phyloP scores from a whole-genome alignment of 2,888 invertebrate genomes.

The Drosophila paranaensis region DNA sequence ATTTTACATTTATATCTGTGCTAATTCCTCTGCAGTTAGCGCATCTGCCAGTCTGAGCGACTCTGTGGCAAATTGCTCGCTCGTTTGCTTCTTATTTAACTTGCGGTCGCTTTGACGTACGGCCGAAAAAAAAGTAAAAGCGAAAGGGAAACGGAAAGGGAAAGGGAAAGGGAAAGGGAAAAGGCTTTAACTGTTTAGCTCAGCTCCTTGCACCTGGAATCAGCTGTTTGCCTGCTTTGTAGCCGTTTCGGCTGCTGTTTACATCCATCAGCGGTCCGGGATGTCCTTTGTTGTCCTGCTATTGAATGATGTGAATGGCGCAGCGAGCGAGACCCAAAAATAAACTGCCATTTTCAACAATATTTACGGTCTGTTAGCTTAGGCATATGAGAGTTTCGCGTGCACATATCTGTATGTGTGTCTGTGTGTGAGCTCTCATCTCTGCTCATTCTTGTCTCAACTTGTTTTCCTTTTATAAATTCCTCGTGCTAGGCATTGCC shows the following conservation, averaged over 20 bases:
- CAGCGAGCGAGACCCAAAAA: conserved; percentile 67
- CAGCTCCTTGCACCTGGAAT: conserved; percentile 55
- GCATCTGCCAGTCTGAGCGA: conserved; percentile 22
- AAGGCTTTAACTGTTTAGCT: conserved; percentile 54
- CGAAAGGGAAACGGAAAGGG: no score
- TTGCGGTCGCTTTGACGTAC: conserved; percentile 52
- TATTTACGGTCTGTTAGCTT: conserved; percentile 76
- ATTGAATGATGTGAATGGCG: conserved; percentile 67
- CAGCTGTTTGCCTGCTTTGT: conserved; percentile 50
- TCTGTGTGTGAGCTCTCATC: conserved; percentile 5
- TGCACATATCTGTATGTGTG: conserved; percentile 5
- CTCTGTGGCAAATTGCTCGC: conserved; percentile 3
- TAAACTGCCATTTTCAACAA: conserved; percentile 75
- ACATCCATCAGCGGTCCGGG: conserved; percentile 64
- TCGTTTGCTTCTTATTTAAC: conserved; percentile 62
- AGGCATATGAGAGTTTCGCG: conserved; percentile 56
- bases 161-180: neutral
- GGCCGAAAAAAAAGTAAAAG: conserved; percentile 9
- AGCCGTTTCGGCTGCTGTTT: conserved; percentile 34
- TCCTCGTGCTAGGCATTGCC: conserved; percentile 52
- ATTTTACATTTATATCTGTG: neutral
- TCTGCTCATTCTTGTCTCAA: neutral
- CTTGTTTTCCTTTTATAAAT: conserved; percentile 56
- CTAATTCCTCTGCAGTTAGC: conserved; percentile 6
- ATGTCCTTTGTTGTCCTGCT: conserved; percentile 44